A percentile compares a stretch with the other conserved stretches of the same genome.
phyloP scores from a whole-genome alignment of 2,797 vertebrate genomes.

The Novumbra hubbsi region DNA sequence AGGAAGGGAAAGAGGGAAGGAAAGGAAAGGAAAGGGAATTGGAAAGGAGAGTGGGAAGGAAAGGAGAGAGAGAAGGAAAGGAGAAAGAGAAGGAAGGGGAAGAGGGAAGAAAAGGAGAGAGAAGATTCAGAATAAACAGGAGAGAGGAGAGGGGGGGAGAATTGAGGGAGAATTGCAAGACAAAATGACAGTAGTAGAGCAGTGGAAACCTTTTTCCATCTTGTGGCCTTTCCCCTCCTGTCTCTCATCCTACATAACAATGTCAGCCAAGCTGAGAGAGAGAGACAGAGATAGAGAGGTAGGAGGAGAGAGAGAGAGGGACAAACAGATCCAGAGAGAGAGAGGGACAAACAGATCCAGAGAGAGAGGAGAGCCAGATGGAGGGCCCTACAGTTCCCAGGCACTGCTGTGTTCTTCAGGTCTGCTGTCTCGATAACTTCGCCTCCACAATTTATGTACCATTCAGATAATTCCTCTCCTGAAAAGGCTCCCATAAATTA shows the following conservation, averaged over 20 bases:
- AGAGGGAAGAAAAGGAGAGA: too few species aligned
- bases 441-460: slow-evolving; percentile 45
- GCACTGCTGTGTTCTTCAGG: slow-evolving; percentile 27
- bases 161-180: background rate
- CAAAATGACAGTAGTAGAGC: background rate
- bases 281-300: background rate
- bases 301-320: background rate
- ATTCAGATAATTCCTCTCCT: slow-evolving; percentile 42
- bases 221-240: background rate
- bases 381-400: slow-evolving; percentile 26
- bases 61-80: background rate
- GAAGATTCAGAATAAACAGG: background rate
- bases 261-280: slow-evolving; percentile 3
- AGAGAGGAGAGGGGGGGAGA: background rate
- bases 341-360: background rate
- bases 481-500: slow-evolving; percentile 53
- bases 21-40: too few species aligned
- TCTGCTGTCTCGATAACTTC: slow-evolving; percentile 42
- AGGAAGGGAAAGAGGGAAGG: too few species aligned
- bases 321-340: too few species aligned
- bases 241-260: slow-evolving; percentile 17
- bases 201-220: background rate
- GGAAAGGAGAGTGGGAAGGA: too few species aligned
- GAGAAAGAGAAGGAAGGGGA: background rate
- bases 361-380: background rate